Percentiles rank a stretch among this genome's conserved stretches.
Evolutionary conservation across 1,140 invertebrate genomes (phyloP).

Genomic region (Adelges cooleyi): DNA sequence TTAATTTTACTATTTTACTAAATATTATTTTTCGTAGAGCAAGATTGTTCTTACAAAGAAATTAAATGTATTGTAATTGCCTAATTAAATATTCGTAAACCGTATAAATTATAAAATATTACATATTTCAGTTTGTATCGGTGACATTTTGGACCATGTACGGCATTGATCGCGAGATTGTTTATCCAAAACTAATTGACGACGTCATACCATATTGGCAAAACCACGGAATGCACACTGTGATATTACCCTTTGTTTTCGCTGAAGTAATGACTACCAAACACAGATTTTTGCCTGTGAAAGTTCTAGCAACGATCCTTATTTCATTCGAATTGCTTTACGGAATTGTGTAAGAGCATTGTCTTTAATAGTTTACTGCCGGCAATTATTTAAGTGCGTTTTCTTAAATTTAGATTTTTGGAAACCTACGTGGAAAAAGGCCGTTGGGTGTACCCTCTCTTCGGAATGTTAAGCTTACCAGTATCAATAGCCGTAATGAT

Average conservation of each 20-base stretch:
- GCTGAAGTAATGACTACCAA: constrained; percentile 57
- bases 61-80: not conserved
- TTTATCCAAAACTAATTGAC: constrained; percentile 51
- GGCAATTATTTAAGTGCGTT: not conserved
- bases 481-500: not conserved
- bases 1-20: no score
- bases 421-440: constrained; percentile 23
- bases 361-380: not conserved
- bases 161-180: constrained; percentile 52
- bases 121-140: constrained; percentile 53
- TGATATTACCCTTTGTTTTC: constrained; percentile 55
- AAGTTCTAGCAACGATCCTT: not conserved
- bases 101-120: no score
- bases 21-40: no score
- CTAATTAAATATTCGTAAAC: no score
- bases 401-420: constrained; percentile 12
- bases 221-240: constrained; percentile 55
- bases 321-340: not conserved
- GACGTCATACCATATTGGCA: constrained; percentile 51
- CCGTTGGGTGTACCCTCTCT: constrained; percentile 24
- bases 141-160: constrained; percentile 56
- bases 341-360: constrained; percentile 14
- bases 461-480: not conserved
- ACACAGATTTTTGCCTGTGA: constrained; percentile 50
- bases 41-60: no score